phyloP scores from a whole-genome alignment of 2,797 vertebrate species.

The Myotis findleyi region DNA sequence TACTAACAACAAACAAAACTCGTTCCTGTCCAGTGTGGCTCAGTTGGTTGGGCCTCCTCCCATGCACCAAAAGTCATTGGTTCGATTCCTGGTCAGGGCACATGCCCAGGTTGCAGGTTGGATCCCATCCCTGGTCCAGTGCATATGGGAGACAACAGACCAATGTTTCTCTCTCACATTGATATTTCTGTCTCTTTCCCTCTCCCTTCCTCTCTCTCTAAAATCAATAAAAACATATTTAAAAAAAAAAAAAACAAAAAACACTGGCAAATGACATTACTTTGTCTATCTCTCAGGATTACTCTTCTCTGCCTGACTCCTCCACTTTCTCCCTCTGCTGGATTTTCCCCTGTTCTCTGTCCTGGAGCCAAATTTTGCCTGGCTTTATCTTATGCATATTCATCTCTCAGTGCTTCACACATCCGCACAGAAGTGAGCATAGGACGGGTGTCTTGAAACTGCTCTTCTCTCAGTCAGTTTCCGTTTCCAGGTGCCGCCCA shows the following conservation, averaged over 20 bases:
- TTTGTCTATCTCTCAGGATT: not conserved
- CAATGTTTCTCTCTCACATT: not conserved
- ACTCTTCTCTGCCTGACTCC: not conserved
- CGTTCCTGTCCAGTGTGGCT: not conserved
- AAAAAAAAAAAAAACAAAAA: not conserved
- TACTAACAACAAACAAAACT: not conserved
- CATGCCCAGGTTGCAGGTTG: not conserved
- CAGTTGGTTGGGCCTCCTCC: not conserved
- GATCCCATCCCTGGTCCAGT: not conserved
- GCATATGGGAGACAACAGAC: not conserved
- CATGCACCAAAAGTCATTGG: not conserved
- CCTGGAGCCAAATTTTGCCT: not conserved
- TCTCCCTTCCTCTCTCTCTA: not conserved
- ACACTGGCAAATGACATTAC: not conserved
- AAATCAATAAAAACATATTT: not conserved
- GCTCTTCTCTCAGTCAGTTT: slow-evolving; percentile 23
- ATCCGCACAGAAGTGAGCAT: not conserved
- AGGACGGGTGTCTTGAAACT: not conserved
- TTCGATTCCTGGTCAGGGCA: not conserved
- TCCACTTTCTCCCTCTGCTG: not conserved
- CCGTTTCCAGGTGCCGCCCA: not conserved
- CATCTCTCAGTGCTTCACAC: not conserved
- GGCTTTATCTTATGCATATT: slow-evolving; percentile 19
- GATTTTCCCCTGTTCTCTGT: not conserved
- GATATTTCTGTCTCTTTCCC: not conserved